Evolutionary conservation across 2,888 invertebrate genomes (phyloP), one percentile per base, ranked within the genome.

Genomic region (Griposia aprilina): DNA sequence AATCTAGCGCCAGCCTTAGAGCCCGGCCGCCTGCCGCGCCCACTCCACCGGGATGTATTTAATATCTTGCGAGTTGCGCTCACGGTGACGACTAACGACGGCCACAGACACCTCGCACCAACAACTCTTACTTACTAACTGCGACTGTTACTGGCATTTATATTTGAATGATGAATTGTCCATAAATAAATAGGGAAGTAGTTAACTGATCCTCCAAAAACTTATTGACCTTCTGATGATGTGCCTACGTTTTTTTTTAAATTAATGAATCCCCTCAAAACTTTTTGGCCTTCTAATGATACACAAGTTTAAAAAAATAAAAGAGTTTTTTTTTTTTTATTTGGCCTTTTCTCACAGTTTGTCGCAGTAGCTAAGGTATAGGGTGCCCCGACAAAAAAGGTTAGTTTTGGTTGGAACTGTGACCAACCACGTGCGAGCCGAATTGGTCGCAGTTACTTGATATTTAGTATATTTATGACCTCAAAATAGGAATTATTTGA

Each of bases 1-100:
- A 97, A 97, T 97, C 97, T 97, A 97, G 96, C 95, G 94, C 92
- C 97, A 96, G 97, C 96, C 96, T 97, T 94, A 95, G 95, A 94
- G 96, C 93, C 93, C 92, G 85, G 84, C 86, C 88, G 88, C 88
- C 90, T 90, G 92, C 93, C 93, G 92, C 93, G 92, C 92, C 93
- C 92, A 90, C 92, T 94, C 95, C 94, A 92, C 91, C 89, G 97
- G 96, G 96, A 96, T 93, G 92, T 93, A 93, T 94, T 95, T 96
- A 96, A 96, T 96, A 96, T 96, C 96, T 92, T 92, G 26, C 59
- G 59, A 60, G 59, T 17, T 15, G 88, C 87, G 89, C 87, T 90
- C 90, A 71, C 81, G 83, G 89, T 84, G 89, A 89, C 90, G 88
- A 80, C 86, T 88, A 87, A 88, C 89, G 85, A 83, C 55, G 71